phyloP scores from a whole-genome alignment of 2,113 vertebrate species.

The Callipepla californica region DNA sequence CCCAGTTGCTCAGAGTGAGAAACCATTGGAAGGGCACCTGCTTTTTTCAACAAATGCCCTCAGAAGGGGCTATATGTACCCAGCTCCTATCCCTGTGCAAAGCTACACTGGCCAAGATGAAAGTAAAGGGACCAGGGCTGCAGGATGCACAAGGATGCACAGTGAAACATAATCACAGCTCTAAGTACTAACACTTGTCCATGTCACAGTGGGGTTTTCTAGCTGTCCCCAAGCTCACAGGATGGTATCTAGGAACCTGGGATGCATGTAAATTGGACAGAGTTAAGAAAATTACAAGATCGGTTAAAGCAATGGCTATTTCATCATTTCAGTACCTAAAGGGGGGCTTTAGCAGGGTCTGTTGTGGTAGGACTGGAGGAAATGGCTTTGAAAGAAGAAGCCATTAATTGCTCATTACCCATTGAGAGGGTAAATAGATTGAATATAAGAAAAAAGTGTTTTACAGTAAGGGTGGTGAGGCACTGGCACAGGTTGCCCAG shows the following conservation, averaged over 20 bases:
- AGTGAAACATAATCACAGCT: neutral
- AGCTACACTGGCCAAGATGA: neutral
- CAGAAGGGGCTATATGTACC: neutral
- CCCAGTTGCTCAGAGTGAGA: neutral
- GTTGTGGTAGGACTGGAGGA: too few relatives aligned
- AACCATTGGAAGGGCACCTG: neutral
- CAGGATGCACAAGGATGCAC: neutral
- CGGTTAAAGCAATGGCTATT: accelerated
- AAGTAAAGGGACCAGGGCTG: neutral
- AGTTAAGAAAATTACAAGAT: neutral
- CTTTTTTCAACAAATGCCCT: neutral
- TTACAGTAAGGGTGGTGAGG: too few relatives aligned
- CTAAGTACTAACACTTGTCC: neutral
- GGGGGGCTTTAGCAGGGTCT: too few relatives aligned
- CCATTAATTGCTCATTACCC: too few relatives aligned
- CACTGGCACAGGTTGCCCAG: too few relatives aligned
- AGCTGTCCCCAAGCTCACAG: neutral
- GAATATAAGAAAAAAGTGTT: too few relatives aligned
- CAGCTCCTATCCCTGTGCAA: neutral
- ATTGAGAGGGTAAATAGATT: too few relatives aligned
- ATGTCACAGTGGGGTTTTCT: neutral
- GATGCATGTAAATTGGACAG: neutral
- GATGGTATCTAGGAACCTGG: neutral
- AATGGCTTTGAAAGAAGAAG: too few relatives aligned
- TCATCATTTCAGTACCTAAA: too few relatives aligned